A percentile compares a stretch with the other conserved stretches of the same genome.
phyloP scores from a whole-genome alignment of 1,140 invertebrate species.

The Drosophila novamexicana region DNA sequence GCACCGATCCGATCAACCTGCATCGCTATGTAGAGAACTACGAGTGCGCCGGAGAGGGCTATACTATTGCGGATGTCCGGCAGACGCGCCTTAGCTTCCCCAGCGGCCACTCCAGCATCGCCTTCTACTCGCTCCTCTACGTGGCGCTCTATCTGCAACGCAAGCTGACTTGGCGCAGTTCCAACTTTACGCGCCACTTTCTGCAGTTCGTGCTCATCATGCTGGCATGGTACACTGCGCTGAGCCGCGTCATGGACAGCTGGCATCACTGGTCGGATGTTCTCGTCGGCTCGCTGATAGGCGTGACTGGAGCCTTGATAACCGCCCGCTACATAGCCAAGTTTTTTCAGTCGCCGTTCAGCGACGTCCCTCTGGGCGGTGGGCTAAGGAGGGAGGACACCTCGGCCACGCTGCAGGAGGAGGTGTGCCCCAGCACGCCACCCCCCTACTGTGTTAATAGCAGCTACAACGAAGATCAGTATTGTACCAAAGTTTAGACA shows the following conservation, averaged over 20 bases:
- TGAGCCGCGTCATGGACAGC: constrained; percentile 75
- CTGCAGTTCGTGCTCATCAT: constrained; percentile 89
- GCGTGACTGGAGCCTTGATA: constrained; percentile 62
- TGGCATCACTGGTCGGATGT: constrained; percentile 84
- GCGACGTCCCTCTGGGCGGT: constrained; percentile 10
- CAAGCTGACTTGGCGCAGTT: constrained; percentile 89
- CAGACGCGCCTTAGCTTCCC: constrained; percentile 92
- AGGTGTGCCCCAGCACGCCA: constrained; percentile 67
- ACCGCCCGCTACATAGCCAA: constrained; percentile 66
- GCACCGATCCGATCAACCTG: constrained; percentile 85
- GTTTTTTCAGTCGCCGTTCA: constrained; percentile 46
- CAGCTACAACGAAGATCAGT: constrained; percentile 64
- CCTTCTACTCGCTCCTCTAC: constrained; percentile 91
- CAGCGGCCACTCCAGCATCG: constrained; percentile 92
- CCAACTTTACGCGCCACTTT: constrained; percentile 90
- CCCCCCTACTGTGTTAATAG: constrained; percentile 67
- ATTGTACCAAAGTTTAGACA: constrained; percentile 65
- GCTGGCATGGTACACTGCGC: constrained; percentile 78
- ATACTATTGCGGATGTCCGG: constrained; percentile 86
- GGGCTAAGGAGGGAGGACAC: constrained; percentile 66
- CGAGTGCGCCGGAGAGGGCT: constrained; percentile 86
- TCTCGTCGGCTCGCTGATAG: constrained; percentile 60
- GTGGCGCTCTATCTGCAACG: constrained; percentile 93
- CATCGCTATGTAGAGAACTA: constrained; percentile 89
- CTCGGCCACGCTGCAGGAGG: constrained; percentile 69